Evolutionary conservation across 2,797 vertebrate species (phyloP).

Genomic region (Lagothrix lagotricha): DNA sequence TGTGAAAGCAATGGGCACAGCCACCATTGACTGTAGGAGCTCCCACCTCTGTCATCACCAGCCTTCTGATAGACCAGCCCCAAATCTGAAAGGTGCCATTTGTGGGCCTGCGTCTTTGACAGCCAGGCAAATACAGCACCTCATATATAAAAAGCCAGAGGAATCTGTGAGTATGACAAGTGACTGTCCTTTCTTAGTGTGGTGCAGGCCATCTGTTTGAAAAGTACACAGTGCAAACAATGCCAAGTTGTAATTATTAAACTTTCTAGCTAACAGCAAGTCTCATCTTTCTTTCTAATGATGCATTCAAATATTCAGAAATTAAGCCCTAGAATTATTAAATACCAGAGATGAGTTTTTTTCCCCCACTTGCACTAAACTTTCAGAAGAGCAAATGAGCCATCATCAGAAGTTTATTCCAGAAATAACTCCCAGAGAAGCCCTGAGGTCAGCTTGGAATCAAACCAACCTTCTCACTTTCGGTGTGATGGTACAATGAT

Average conservation of each 20-base stretch:
- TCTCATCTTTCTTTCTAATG: neutral
- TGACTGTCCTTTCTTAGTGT: neutral
- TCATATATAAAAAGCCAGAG: neutral
- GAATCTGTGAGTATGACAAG: neutral
- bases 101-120: neutral
- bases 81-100: neutral
- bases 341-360: neutral
- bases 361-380: neutral
- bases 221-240: neutral
- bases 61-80: neutral
- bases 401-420: constrained; percentile 42
- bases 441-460: constrained; percentile 67
- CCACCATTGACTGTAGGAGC: neutral
- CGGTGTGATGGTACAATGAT: constrained; percentile 5
- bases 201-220: neutral
- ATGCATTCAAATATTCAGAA: constrained; percentile 22
- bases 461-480: constrained; percentile 39
- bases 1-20: neutral
- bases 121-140: neutral
- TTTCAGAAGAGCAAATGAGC: constrained; percentile 10
- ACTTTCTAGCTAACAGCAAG: neutral
- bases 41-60: neutral
- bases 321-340: constrained; percentile 24
- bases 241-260: neutral
- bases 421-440: constrained; percentile 63